Evolutionary conservation across 2,797 vertebrate species (phyloP).

Genomic region (Rhinella marina): DNA sequence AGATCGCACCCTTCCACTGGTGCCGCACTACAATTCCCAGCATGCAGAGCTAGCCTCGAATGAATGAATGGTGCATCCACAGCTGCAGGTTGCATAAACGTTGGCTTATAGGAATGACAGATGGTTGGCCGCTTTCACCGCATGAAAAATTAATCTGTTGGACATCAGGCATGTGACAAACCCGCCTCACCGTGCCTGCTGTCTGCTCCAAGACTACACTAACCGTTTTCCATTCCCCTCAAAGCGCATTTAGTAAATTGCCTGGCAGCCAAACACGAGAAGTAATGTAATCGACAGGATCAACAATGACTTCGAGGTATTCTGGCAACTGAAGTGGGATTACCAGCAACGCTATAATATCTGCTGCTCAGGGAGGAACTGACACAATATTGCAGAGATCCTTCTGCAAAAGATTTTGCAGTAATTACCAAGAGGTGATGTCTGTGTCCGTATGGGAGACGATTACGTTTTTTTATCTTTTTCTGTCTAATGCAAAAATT

Average conservation of each 20-base stretch:
- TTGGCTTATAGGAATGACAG: conserved; percentile 22
- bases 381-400: not conserved
- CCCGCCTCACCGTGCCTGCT: conserved; percentile 10
- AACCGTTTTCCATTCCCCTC: conserved; percentile 48
- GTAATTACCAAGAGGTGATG: conserved; percentile 16
- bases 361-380: not conserved
- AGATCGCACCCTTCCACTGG: not conserved
- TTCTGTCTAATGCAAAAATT: not conserved
- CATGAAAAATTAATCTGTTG: conserved; percentile 54
- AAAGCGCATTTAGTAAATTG: conserved; percentile 55
- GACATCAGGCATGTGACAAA: conserved; percentile 36
- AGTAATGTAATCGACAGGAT: conserved; percentile 53
- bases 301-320: conserved; percentile 51
- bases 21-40: not conserved
- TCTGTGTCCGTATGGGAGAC: not conserved
- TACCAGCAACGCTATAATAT: conserved; percentile 38
- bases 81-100: conserved; percentile 20
- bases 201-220: conserved; percentile 9
- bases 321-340: conserved; percentile 56
- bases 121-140: conserved; percentile 62
- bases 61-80: not conserved
- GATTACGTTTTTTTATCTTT: not conserved
- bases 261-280: conserved; percentile 50
- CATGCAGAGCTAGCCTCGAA: not conserved
- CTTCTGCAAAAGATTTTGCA: conserved; percentile 7